Evolutionary conservation across 2,888 invertebrate species (phyloP), one percentile per base, ranked within the genome.

Genomic region (Perizoma flavofasciatum): DNA sequence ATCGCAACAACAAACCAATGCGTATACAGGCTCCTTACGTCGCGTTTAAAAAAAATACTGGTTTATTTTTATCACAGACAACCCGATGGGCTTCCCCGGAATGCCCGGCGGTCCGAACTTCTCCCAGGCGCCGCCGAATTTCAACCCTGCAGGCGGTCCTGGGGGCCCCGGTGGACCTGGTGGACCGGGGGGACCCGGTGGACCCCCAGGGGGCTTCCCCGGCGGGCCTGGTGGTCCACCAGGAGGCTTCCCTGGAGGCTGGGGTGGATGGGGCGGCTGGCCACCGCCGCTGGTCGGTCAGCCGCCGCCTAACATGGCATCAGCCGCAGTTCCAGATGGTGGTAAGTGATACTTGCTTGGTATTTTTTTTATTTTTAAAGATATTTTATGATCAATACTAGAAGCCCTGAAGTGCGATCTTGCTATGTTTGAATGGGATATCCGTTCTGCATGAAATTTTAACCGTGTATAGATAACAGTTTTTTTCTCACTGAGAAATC

Each of bases 211-310:
- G 7, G 67, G 44, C 32, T 58, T 8, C 39, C 67, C 65, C 41
- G 72, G 65, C 41, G 66, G 59, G 55, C 43, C 48, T 32, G 48
- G 62, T 56, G 53, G 63, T 56, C 22, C 65, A 8, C 67, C 67
- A 6, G 70, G 59, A 4, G 70, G 69, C 4, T 72, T 64, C 49
- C 75, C 76, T 5, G 70, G 69, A 5, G 63, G 62, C 11, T 70
- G 67, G 65, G 72, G 68, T 3, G 75, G 70, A 0, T 85, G 88
- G 85, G 78, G 80, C 0, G 78, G 78, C 43, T 88, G 88, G 86
- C 86, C 86, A 2, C 87, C 88, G 4, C 88, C 86, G 8, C 71
- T 82, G 0, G 81, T 80, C 7, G 81, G 76, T 3, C 86, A 70
- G 81, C 93, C 82, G 67, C 93, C 66, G 72, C 93, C 71, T 0